phyloP scores from a whole-genome alignment of 2,888 invertebrate species.

The Blera fallax region DNA sequence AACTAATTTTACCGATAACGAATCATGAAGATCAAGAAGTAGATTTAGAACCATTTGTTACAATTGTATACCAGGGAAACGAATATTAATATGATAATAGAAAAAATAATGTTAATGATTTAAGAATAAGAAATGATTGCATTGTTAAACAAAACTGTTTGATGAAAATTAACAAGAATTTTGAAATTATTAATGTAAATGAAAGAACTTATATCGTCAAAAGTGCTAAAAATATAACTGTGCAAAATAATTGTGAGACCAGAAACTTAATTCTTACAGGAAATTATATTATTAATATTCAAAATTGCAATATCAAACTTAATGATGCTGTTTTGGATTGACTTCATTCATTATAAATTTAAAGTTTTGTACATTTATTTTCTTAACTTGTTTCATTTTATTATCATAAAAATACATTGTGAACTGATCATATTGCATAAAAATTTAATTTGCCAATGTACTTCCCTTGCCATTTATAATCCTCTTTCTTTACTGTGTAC shows the following conservation, averaged over 20 bases:
- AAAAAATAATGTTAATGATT: conserved; percentile 29
- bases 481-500: too few species aligned
- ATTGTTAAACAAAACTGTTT: conserved; percentile 34
- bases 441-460: too few species aligned
- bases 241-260: conserved; percentile 16
- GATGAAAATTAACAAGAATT: conserved; percentile 4
- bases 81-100: conserved; percentile 10
- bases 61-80: background rate
- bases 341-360: too few species aligned
- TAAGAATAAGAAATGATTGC: conserved; percentile 29
- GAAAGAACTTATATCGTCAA: conserved; percentile 28
- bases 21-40: conserved; percentile 16
- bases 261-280: conserved; percentile 23
- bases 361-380: too few species aligned
- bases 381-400: too few species aligned
- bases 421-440: too few species aligned
- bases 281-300: conserved; percentile 33
- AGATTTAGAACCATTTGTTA: background rate
- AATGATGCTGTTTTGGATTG: too few species aligned
- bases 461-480: too few species aligned
- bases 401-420: too few species aligned
- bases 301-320: conserved; percentile 16
- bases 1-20: background rate
- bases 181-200: conserved; percentile 29
- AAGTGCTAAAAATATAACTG: conserved; percentile 9